Percentiles rank a stretch among this genome's conserved stretches.
phyloP scores from a whole-genome alignment of 2,113 vertebrate genomes.

The Gymnobelideus leadbeateri region DNA sequence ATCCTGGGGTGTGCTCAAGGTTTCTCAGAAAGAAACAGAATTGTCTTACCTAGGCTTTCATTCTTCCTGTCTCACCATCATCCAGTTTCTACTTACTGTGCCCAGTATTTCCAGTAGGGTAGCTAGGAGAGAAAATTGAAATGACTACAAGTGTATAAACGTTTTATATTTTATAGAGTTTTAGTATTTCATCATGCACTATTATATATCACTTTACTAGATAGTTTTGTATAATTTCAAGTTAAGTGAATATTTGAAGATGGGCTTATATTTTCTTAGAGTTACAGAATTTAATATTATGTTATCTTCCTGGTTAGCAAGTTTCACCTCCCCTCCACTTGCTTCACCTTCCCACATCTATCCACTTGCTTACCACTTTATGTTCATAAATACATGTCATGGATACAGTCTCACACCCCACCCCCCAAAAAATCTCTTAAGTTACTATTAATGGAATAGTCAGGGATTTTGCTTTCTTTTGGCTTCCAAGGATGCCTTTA shows the following conservation, averaged over 20 bases:
- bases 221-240: slow-evolving; percentile 47
- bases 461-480: neutral
- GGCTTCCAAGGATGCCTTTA: slow-evolving; percentile 37
- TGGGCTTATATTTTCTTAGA: neutral
- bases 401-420: slow-evolving; percentile 29
- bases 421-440: neutral
- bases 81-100: neutral
- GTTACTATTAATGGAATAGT: slow-evolving; percentile 50
- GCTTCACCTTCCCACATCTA: too few relatives aligned
- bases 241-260: neutral
- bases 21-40: neutral
- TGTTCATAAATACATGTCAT: slow-evolving; percentile 29
- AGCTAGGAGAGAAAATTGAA: neutral
- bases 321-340: slow-evolving; percentile 43
- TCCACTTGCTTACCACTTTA: slow-evolving; percentile 34
- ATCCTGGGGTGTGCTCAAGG: neutral
- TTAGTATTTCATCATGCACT: slow-evolving; percentile 31
- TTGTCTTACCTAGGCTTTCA: neutral
- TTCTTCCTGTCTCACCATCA: neutral
- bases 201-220: neutral
- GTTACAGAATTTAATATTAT: neutral
- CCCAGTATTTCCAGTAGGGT: slow-evolving; percentile 33
- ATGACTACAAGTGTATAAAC: slow-evolving; percentile 21
- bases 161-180: slow-evolving; percentile 52
- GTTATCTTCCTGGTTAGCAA: slow-evolving; percentile 50